Conservation (phyloP, 2,888 invertebrate species). For the Scelioninae gen. 2 region DNA sequence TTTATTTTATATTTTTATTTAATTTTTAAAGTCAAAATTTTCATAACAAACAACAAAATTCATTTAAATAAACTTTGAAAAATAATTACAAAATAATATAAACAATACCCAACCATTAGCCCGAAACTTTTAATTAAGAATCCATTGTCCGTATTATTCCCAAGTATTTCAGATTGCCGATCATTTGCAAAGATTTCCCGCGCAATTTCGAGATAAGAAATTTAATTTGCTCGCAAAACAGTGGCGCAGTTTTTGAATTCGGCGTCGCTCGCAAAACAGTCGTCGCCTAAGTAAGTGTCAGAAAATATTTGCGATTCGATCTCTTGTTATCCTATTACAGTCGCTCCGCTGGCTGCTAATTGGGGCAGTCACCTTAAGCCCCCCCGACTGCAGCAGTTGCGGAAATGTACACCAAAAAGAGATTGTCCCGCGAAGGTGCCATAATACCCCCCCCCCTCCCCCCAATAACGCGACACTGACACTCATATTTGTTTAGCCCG, state of each 20-base stretch:
- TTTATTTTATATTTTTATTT: too few relatives aligned
- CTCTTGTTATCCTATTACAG: conserved; percentile 55
- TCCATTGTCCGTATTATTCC: too few relatives aligned
- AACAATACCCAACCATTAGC: too few relatives aligned
- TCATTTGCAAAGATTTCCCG: conserved; percentile 4
- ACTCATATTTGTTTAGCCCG: conserved; percentile 49
- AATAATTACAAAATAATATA: too few relatives aligned
- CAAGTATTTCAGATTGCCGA: background rate
- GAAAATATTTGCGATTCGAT: conserved; percentile 57
- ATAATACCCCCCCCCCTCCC: conserved; percentile 52
- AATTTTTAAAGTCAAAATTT: too few relatives aligned
- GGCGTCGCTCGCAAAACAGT: conserved; percentile 31
- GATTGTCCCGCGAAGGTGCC: conserved; percentile 51
- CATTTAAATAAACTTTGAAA: too few relatives aligned
- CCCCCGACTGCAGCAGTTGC: conserved; percentile 49
- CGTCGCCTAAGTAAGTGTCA: conserved; percentile 50
- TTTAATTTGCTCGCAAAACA: conserved; percentile 27
- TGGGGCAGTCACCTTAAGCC: conserved; percentile 54
- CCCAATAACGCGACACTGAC: conserved; percentile 47
- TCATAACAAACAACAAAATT: too few relatives aligned
- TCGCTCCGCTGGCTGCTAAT: conserved; percentile 53
- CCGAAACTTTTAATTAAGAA: too few relatives aligned
- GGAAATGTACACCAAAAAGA: conserved; percentile 50
- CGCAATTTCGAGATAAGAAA: conserved; percentile 11
- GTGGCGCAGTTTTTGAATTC: conserved; percentile 33